phyloP scores from a whole-genome alignment of 2,888 invertebrate species.

The Adelphocoris suturalis region DNA sequence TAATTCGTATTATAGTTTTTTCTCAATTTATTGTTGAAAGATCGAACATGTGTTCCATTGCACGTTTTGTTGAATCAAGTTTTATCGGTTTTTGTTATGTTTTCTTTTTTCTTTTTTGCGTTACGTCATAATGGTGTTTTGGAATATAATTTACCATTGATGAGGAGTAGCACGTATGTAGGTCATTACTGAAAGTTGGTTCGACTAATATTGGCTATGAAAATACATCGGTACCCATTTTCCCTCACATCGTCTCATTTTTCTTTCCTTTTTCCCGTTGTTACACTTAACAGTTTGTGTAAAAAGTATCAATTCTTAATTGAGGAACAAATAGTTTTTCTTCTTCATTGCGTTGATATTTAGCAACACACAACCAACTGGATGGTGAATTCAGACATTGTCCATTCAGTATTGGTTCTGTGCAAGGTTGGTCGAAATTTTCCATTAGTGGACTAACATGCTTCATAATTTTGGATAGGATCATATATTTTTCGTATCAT shows the following conservation, averaged over 20 bases:
- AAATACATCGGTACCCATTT: slow-evolving; percentile 26
- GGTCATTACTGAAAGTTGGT: slow-evolving; percentile 8
- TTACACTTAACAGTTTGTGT: not conserved
- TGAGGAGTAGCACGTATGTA: not conserved
- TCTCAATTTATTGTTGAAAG: slow-evolving; percentile 32
- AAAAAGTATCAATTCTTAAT: not conserved
- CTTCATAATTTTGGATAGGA: too few species aligned
- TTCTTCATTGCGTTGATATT: too few species aligned
- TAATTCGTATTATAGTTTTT: not conserved
- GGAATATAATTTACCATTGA: not conserved
- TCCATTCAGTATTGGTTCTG: not conserved
- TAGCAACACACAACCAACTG: not conserved
- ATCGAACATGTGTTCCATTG: not conserved
- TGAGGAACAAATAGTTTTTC: not conserved
- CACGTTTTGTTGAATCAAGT: slow-evolving; percentile 24
- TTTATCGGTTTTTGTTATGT: slow-evolving; percentile 26
- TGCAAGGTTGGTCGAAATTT: not conserved
- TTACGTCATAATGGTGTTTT: not conserved
- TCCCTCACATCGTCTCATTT: not conserved
- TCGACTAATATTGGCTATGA: not conserved
- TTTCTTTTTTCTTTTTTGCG: not conserved
- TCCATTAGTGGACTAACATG: not conserved
- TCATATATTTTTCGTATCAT: too few species aligned
- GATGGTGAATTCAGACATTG: slow-evolving; percentile 1
- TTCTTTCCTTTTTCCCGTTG: not conserved